Base-by-base conservation (phyloP, 1,140 invertebrate genomes). In the Drosophila nikananu region DNA sequence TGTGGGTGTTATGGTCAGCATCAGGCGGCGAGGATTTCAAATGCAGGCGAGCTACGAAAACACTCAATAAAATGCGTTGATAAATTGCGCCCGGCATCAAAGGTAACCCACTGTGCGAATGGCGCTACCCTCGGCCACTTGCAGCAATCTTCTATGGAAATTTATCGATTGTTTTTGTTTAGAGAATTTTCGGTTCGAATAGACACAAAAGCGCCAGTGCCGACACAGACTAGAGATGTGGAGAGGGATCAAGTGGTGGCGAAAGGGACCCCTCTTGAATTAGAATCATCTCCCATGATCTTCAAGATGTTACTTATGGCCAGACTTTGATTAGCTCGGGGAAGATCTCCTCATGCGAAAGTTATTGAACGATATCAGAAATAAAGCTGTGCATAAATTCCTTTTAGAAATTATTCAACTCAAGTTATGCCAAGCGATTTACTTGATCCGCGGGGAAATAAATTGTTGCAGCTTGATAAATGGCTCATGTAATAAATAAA, bases 161-260 rank as follows among this genome's bases (percentile, higher is more conserved):
- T 87, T 87, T 87, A 87, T 87, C 84, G 84, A 87, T 90, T 87
- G 84, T 87, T 87, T 84, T 87, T 90, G 81, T 87, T 87, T 87
- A 86, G 79, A 86, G 61, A 77, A 78, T 79, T 70, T 67, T 75
- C 64, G 54, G 64, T 73, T 81, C 62, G 63, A 87, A 90, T 84
- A 87, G 84, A 87, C 84, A 87, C 84, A 84, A 87, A 87, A 87
- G 84, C 84, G 84, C 84, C 84, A 87, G 80, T 70, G 71, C 59
- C 71, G 71, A 70, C 64, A 63, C n/a, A 23, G 1, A 15, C 8
- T 19, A n/a, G n/a, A 7, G 7, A 37, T n/a, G 12, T 12, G 7
- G 23, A 17, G 8, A 25, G 21, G 44, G 21, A 15, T 48, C 21
- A 13, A 19, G n/a, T n/a, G 10, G 10, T n/a, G 25, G 17, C 2